Evolutionary conservation across 2,888 invertebrate species (phyloP).

Genomic region (Cheilosia grossa): DNA sequence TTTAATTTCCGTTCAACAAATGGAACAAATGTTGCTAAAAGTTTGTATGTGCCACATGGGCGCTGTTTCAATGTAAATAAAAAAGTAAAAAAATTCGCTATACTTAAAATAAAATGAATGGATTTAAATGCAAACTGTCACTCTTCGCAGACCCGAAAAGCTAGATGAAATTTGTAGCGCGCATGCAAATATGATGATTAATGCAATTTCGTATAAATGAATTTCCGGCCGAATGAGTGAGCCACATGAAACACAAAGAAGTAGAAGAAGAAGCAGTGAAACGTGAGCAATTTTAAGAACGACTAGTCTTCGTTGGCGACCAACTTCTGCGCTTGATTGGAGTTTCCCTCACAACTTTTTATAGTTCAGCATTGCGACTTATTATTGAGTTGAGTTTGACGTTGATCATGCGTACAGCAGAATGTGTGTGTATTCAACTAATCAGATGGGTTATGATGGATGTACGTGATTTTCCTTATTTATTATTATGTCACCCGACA

Average conservation of each 20-base stretch:
- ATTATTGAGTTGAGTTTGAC: conserved; percentile 25
- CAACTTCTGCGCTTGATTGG: conserved; percentile 55
- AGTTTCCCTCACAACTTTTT: conserved; percentile 28
- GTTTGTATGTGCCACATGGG: background rate
- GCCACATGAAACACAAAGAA: conserved; percentile 20
- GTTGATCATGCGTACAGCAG: conserved; percentile 58
- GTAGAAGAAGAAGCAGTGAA: conserved; percentile 31
- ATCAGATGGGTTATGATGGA: conserved; percentile 6
- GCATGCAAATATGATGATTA: conserved; percentile 59
- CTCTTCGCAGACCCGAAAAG: background rate
- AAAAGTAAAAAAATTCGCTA: background rate
- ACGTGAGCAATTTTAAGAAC: conserved; percentile 70
- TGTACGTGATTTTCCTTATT: conserved; percentile 4
- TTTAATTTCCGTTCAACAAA: conserved; percentile 59
- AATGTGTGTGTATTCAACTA: conserved; percentile 22
- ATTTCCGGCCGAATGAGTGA: conserved; percentile 59
- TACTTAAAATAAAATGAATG: background rate
- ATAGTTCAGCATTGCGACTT: conserved; percentile 19
- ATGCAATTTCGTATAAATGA: conserved; percentile 61
- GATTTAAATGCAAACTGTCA: conserved; percentile 22
- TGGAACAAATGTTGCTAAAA: conserved; percentile 29
- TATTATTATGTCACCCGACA: conserved; percentile 34
- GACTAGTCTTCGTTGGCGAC: conserved; percentile 50
- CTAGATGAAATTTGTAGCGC: background rate
- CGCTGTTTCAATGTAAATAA: background rate